Conservation (phyloP, 2,113 vertebrate species). For the Cheirogaleus medius region DNA sequence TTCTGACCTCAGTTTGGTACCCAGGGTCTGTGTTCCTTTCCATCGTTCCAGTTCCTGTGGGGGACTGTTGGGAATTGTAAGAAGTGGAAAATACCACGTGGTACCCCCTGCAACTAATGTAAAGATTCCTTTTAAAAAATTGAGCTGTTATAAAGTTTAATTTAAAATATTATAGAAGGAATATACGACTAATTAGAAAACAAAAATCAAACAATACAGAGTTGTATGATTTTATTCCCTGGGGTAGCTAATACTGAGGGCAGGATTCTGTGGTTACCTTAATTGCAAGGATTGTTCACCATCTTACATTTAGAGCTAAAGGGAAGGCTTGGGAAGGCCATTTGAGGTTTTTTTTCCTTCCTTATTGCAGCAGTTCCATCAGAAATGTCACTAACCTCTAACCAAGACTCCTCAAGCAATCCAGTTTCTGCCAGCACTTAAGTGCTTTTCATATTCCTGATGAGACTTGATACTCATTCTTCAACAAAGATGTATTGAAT, state of each 20-base stretch:
- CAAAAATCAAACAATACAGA: neutral
- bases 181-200: neutral
- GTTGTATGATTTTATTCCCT: neutral
- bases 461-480: neutral
- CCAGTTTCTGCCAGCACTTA: neutral
- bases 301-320: neutral
- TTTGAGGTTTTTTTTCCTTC: neutral
- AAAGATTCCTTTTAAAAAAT: neutral
- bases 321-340: neutral
- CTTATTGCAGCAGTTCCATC: neutral
- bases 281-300: neutral
- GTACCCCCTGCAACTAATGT: fast-evolving
- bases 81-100: neutral
- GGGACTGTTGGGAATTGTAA: neutral
- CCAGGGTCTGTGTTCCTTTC: neutral
- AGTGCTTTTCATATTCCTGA: neutral
- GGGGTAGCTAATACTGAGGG: neutral
- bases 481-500: neutral
- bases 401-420: neutral
- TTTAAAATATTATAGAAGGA: neutral
- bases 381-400: neutral
- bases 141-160: neutral
- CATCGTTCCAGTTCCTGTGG: neutral
- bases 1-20: neutral
- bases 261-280: neutral